phyloP scores from a whole-genome alignment of 2,797 vertebrate genomes.

The Sternotherus odoratus region DNA sequence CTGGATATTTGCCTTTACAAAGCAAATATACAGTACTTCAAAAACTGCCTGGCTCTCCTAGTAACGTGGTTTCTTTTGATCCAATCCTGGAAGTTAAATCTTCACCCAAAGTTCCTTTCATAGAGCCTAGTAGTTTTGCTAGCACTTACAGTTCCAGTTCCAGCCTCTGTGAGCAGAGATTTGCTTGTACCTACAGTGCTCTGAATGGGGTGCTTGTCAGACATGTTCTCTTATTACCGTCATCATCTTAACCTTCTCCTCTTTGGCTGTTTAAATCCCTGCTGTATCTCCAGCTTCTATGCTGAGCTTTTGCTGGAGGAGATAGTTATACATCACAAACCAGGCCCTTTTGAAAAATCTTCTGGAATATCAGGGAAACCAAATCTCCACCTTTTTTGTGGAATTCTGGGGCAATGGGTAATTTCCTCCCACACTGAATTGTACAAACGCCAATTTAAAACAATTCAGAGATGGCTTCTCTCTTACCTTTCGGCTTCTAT shows the following conservation, averaged over 20 bases:
- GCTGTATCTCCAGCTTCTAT: background rate
- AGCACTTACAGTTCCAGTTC: background rate
- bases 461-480: no score
- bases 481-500: no score
- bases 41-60: background rate
- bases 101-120: background rate
- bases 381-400: background rate
- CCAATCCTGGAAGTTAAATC: background rate
- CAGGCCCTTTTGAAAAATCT: background rate
- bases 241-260: background rate
- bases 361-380: background rate
- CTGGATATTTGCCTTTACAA: conserved; percentile 13
- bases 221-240: background rate
- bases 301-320: background rate
- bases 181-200: background rate
- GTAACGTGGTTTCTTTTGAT: background rate
- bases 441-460: background rate
- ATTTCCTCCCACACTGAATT: background rate
- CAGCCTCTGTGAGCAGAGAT: background rate
- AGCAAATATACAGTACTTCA: conserved; percentile 6
- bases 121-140: background rate
- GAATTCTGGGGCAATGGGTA: background rate
- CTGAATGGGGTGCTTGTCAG: background rate
- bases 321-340: accelerated
- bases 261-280: background rate